Evolutionary conservation across 1,140 invertebrate genomes (phyloP).

Genomic region (Rhynchophorus ferrugineus): DNA sequence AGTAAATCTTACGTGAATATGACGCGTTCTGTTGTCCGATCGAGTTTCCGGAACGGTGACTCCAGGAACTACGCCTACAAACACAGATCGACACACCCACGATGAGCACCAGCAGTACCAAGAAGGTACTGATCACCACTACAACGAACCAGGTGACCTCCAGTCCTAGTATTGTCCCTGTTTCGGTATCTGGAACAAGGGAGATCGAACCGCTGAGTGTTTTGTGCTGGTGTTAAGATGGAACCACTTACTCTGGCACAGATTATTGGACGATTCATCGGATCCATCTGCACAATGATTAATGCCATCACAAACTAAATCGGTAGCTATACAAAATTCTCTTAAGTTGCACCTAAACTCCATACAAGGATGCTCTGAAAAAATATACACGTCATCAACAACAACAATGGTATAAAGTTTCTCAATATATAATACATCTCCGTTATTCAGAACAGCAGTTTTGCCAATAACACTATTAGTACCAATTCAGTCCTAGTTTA

Average conservation of each 20-base stretch:
- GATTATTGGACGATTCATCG: constrained; percentile 72
- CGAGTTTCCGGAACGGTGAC: constrained; percentile 45
- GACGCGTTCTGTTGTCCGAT: constrained; percentile 44
- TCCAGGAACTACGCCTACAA: constrained; percentile 58
- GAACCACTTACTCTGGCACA: constrained; percentile 71
- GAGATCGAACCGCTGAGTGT: too few species aligned
- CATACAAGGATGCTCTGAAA: constrained; percentile 76
- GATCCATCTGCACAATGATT: constrained; percentile 90
- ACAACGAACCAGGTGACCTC: constrained; percentile 68
- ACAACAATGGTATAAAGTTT: too few species aligned
- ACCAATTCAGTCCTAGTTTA: too few species aligned
- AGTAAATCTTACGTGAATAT: constrained; percentile 43
- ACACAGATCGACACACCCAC: constrained; percentile 63
- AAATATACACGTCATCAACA: too few species aligned
- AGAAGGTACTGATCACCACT: constrained; percentile 55
- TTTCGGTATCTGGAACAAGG: constrained; percentile 55
- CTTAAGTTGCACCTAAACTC: constrained; percentile 78
- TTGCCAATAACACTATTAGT: too few species aligned
- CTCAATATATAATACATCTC: too few species aligned
- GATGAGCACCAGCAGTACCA: constrained; percentile 59
- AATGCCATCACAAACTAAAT: constrained; percentile 81
- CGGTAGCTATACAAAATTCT: constrained; percentile 82
- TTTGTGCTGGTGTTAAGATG: background rate
- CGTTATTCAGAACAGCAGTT: too few species aligned
- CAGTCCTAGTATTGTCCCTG: constrained; percentile 65